Evolutionary conservation across 2,888 invertebrate genomes (phyloP), one percentile per base, ranked within the genome.

Genomic region (Rhamnusium bicolor): DNA sequence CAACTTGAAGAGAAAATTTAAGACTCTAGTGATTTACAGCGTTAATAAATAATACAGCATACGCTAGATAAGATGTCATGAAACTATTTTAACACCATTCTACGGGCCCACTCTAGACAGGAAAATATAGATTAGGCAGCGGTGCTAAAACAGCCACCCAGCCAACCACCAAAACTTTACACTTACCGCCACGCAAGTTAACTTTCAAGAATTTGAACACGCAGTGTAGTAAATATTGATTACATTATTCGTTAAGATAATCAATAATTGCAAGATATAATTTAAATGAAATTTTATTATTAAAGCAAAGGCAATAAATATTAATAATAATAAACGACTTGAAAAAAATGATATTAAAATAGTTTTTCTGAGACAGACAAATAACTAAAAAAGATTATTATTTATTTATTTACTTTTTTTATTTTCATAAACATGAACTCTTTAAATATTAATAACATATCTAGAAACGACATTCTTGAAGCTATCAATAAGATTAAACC

Each of bases 1-100:
- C 32, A 29, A 53, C 53, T 53, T 53, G 53, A 65, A 65, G 32
- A 32, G 32, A 53, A 65, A 65, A 65, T 63, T 63, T 65, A 51
- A 65, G 53, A 27, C 29, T 18, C 10, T 19, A 19, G 65, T 53
- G 65, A 65, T 65, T 65, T 65, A 65, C 32, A 5, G 53, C 32
- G 53, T 51, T 65, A 65, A 65, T 65, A 65, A 65, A 65, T 65
- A 65, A 65, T 53, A 51, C 14, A 32, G 53, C 65, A 65, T 47
- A 47, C 54, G 47, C 70, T 51, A 69, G 69, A 62, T 69, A 69
- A 69, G 69, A 62, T 24, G 61, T 63, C 62, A 62, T 24, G 69
- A 56, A 69, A 69, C 69, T 69, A 69, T 69, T 69, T 62, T 40
- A 60, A 51, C 24, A 19, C 58, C 29, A 49, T 49, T 16, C 47